These are phyloP conservation scores for Lepus europaeus DNA, from an alignment of 2,113 vertebrate species.

Conservation along the genomic window DNA sequence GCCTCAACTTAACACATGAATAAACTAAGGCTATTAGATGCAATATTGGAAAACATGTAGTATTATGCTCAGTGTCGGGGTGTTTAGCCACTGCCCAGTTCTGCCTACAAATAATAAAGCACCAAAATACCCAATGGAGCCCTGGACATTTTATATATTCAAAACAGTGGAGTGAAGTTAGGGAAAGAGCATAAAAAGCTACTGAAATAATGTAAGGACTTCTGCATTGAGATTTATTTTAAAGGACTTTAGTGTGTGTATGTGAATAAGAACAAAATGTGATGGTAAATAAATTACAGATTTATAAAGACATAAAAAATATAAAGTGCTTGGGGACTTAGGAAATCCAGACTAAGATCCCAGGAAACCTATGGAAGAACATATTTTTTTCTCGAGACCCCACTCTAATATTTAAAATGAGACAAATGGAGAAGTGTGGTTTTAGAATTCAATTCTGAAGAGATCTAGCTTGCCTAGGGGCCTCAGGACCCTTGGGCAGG, in stretches of 20 bases:
- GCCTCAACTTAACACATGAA: neutral
- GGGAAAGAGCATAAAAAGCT: neutral
- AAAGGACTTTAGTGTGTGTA: neutral
- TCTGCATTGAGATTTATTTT: constrained; percentile 8
- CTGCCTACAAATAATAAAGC: neutral
- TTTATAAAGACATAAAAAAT: constrained; percentile 16
- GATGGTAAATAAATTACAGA: constrained; percentile 21
- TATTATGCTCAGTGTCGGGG: neutral
- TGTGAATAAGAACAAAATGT: constrained; percentile 14
- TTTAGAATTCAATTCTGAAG: constrained; percentile 27
- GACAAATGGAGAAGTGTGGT: neutral
- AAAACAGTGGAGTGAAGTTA: neutral
- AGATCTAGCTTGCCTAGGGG: neutral
- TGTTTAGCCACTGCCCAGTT: neutral
- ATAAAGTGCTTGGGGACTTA: neutral
- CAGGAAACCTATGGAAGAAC: neutral
- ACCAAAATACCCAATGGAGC: neutral
- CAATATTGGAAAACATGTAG: neutral
- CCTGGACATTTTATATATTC: neutral
- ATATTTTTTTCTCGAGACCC: neutral
- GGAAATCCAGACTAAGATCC: neutral
- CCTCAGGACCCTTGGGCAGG: neutral
- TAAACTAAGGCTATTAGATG: neutral
- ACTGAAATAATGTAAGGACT: neutral
- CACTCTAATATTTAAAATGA: neutral